A percentile compares a stretch with the other conserved stretches of the same genome.
These are phyloP conservation scores for Nesogale talazaci DNA, from an alignment of 2,113 vertebrate species.

Conservation along the genomic window DNA sequence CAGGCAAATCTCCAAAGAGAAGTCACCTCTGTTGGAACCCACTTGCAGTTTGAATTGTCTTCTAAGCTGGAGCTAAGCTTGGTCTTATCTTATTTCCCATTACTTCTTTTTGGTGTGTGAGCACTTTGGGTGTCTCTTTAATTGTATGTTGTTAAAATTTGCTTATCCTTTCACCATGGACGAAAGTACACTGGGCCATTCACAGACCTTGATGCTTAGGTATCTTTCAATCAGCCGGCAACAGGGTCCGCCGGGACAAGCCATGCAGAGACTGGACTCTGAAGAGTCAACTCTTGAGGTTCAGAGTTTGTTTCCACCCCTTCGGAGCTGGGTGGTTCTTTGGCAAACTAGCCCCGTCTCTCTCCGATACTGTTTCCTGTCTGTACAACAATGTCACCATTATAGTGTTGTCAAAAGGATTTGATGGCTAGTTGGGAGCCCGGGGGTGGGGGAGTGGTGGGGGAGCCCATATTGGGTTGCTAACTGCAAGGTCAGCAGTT, in stretches of 20 bases:
- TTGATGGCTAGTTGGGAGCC: background rate
- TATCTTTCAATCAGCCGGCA: background rate
- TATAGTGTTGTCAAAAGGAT: background rate
- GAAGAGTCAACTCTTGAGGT: background rate
- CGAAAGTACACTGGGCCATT: slow-evolving; percentile 17
- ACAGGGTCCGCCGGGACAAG: background rate
- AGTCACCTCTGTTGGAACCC: slow-evolving; percentile 13
- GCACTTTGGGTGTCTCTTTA: slow-evolving; percentile 42
- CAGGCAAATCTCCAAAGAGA: slow-evolving; percentile 24
- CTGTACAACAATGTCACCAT: no score
- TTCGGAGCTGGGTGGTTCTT: no score
- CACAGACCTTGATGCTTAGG: background rate
- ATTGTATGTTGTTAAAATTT: slow-evolving; percentile 47
- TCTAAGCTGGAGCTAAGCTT: slow-evolving; percentile 24
- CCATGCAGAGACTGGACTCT: background rate
- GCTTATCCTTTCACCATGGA: slow-evolving; percentile 53
- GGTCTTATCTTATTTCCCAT: no score
- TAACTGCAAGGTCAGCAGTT: no score
- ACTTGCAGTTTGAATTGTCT: slow-evolving; percentile 66
- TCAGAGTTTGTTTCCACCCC: background rate
- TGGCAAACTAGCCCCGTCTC: no score
- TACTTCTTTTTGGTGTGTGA: background rate
- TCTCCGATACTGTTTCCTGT: no score
- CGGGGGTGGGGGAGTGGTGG: no score
- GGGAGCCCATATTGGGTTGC: no score